Base-by-base conservation (phyloP, 2,888 invertebrate genomes). In the Orchesellides sinensis region DNA sequence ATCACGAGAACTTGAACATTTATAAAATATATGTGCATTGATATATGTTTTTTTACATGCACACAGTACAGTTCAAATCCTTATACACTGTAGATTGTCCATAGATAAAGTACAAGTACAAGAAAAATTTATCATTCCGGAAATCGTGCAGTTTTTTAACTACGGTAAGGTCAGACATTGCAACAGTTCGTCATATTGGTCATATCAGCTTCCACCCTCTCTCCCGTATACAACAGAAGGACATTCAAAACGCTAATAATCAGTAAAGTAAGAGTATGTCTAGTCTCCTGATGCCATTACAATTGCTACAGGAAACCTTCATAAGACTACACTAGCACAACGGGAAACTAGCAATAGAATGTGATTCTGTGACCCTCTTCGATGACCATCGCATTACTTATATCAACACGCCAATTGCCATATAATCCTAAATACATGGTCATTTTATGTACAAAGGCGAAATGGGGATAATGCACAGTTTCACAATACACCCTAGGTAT, bases 321-420 rank as follows among this genome's bases (percentile, higher is more conserved):
- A n/a, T n/a, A 40, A 40, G n/a, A 8, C 2, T 23, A 52, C 29
- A 63, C 45, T 32, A 17, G 14, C 14, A 21, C n/a, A 10, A n/a
- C 45, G 10, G 14, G 27, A 21, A 12, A 32, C 45, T 23, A 49
- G 47, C 14, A 40, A 70, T 63, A 17, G 73, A 78, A 78, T 78
- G 78, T n/a, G 35, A 61, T 69, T 79, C 59, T 69, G 40, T 82
- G 84, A 84, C 82, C 82, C 84, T 82, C 78, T 79, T 40, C 47
- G 75, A 78, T 84, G 73, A 78, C 79, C 85, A 83, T 70, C 47
- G 78, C 85, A 85, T 85, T 82, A 85, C 72, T 85, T 85, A 84
- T 83, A 85, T 80, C 80, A 84, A 85, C 84, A 75, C 80, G 70
- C 65, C 79, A 84, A 75, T 70, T 77, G 84, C 84, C 81, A 84